These are phyloP conservation scores for Drosophila leontia DNA, from an alignment of 1,140 invertebrate species.

Conservation along the genomic window DNA sequence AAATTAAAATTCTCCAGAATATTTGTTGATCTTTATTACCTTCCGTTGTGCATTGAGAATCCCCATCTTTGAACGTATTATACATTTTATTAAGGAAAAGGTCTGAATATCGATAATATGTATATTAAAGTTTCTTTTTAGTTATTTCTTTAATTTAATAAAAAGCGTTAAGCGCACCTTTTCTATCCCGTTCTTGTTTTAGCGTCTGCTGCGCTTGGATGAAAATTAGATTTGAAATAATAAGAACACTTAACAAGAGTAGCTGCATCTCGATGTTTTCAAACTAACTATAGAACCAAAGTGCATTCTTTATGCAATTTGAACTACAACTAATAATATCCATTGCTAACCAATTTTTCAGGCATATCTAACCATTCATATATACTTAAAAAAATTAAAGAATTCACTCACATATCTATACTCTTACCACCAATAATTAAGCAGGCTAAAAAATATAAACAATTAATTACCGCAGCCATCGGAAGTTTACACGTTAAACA, in stretches of 20 bases:
- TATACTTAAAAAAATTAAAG: background rate
- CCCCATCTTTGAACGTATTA: too few relatives aligned
- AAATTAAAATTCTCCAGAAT: background rate
- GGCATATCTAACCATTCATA: background rate
- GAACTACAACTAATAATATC: background rate
- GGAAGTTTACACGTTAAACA: constrained; percentile 38
- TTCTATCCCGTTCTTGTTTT: background rate
- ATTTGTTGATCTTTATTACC: background rate
- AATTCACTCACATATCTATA: background rate
- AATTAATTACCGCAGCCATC: constrained; percentile 20
- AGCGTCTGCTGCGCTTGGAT: background rate
- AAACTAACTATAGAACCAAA: background rate
- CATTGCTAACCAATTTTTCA: background rate
- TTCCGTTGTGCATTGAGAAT: background rate
- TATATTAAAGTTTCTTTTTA: too few relatives aligned
- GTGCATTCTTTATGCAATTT: background rate
- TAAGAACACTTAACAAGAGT: background rate
- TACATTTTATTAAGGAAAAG: background rate
- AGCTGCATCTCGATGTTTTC: background rate
- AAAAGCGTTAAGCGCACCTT: background rate
- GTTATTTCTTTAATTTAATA: too few relatives aligned
- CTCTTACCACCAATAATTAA: background rate
- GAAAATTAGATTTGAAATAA: background rate
- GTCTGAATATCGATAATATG: background rate
- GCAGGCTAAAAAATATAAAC: background rate